Evolutionary conservation across 2,888 invertebrate species (phyloP), one percentile per base, ranked within the genome.

Genomic region (Schizotus pectinicornis): DNA sequence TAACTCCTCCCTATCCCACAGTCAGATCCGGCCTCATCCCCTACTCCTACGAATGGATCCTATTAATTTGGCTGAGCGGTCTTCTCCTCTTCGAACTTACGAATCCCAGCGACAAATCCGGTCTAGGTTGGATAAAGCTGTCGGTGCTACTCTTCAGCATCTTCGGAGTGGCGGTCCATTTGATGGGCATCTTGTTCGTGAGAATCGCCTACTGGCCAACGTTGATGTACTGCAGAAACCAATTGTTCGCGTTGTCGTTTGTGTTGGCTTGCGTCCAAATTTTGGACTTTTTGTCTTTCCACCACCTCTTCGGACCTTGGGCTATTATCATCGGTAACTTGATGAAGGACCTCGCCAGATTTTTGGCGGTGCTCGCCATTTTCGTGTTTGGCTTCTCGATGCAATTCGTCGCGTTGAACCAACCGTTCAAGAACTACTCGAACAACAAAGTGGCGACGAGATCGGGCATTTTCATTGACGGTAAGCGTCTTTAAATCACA

Each of bases 241-340:
- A 99, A 80, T 87, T 98, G 75, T 95, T 99, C 75, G 98, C 98
- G 0, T 83, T 98, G 74, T 94, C 96, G 54, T 91, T 99, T 78
- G 85, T 99, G 60, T 83, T 98, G 71, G 96, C 97, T 52, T 99
- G 98, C 81, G 96, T 99, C 45, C 97, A 98, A 82, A 94, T 98
- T 73, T 83, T 98, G 74, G 95, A 96, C 82, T 99, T 99, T 79
- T 83, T 99, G 45, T 98, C 98, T 14, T 99, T 99, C 79, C 99
- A 99, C 80, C 96, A 99, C 81, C 85, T 99, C 12, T 99, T 99
- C 78, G 99, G 99, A 42, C 99, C 99, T 0, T 99, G 99, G 99
- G 98, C 98, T 32, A 99, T 99, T 76, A 99, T 99, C 78, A 99
- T 99, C 74, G 94, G 98, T 13, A 93, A 94, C 79, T 83, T 94